A percentile compares a stretch with the other conserved stretches of the same genome.
Conservation (phyloP, 2,113 vertebrate species). For the Coryphaenoides rupestris region DNA sequence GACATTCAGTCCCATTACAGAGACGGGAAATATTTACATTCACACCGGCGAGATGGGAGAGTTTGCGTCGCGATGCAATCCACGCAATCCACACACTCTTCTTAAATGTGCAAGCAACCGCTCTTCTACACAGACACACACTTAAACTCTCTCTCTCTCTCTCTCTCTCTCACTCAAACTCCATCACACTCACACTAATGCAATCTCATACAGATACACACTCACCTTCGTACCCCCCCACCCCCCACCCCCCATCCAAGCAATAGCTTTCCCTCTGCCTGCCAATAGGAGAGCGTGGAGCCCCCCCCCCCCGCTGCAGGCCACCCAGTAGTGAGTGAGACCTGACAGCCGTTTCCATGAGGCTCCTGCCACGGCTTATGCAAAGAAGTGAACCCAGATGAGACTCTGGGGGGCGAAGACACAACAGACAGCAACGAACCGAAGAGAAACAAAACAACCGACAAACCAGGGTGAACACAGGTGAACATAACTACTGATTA, state of each 20-base stretch:
- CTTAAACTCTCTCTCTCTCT: too few species aligned
- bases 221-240: slow-evolving; percentile 10
- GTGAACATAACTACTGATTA: too few species aligned
- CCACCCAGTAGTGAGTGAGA: slow-evolving; percentile 63
- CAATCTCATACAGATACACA: slow-evolving; percentile 6
- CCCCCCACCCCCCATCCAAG: slow-evolving; percentile 25
- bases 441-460: too few species aligned
- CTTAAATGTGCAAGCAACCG: not conserved
- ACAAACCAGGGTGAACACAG: too few species aligned
- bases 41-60: slow-evolving; percentile 12
- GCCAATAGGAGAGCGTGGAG: slow-evolving; percentile 42
- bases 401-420: too few species aligned
- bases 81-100: too few species aligned
- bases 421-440: too few species aligned
- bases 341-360: slow-evolving; percentile 36
- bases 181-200: too few species aligned
- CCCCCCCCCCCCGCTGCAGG: slow-evolving; percentile 45
- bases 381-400: too few species aligned
- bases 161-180: too few species aligned
- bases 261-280: slow-evolving; percentile 33
- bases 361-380: slow-evolving; percentile 52
- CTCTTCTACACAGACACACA: too few species aligned
- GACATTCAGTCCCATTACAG: slow-evolving; percentile 22
- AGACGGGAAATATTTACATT: slow-evolving; percentile 45
- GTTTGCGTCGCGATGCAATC: not conserved